Base-by-base conservation (phyloP, 2,888 invertebrate species). In the Sphaerophoria taeniata region DNA sequence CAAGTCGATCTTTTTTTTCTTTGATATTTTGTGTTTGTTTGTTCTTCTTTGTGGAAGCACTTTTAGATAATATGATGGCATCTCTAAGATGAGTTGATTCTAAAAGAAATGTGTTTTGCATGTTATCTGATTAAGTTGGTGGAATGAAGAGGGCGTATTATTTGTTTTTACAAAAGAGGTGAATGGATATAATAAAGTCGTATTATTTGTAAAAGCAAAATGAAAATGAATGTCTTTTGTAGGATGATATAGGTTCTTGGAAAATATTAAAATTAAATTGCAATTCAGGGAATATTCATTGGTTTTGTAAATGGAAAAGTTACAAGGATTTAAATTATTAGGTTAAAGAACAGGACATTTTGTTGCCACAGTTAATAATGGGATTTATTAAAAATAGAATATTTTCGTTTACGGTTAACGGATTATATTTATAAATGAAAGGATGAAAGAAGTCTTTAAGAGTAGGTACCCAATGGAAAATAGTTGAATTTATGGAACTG, bases 91-190 rank as follows among this genome's bases (percentile, higher is more conserved):
- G 49, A 53, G 9, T 67, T 69, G 31, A 36, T 73, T 70, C 39
- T 24, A 24, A 69, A 58, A 56, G 51, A 58, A 78, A 74, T 74
- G 63, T 58, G 71, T 67, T 79, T 75, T 34, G 71, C 74, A 84
- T 79, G 74, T 71, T 72, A 69, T 73, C 74, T 67, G 67, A 67
- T 67, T 67, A 39, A 67, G 69, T 77, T 43, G 24, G 24, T 24
- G 24, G 24, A 24, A 24, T 24, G 24, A 2, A 24, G 1, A 2
- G 24, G 24, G 49, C 14, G 61, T 56, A 43, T 36, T 16, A 31
- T 43, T 31, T 9, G 0, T 47, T 69, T 31, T 4, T 34, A 34
- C 9, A 45, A 61, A 55, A 31, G 34, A 45, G 36, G 56, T 33
- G 67, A 56, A 47, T 43, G 53, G 70, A 36, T 24, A 24, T 2